Conservation (phyloP, 2,888 invertebrate species). For the Dromius quadrimaculatus region DNA sequence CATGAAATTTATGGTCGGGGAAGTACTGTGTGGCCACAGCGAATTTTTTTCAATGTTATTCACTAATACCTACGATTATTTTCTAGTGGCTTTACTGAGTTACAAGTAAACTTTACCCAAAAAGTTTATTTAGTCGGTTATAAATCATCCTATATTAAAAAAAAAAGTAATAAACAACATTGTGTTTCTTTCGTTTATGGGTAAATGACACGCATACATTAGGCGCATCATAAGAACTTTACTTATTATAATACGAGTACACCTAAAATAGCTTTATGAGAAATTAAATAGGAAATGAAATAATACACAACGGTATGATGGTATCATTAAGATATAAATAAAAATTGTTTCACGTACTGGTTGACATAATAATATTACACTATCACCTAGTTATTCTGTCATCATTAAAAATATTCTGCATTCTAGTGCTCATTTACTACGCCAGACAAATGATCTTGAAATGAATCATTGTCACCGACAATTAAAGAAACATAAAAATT, state of each 20-base stretch:
- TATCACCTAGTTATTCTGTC: conserved; percentile 5
- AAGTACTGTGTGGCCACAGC: no score
- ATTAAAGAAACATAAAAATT: no score
- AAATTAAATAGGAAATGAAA: conserved; percentile 9
- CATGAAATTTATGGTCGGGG: no score
- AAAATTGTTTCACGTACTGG: conserved; percentile 14
- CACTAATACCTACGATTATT: no score
- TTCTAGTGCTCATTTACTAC: background rate
- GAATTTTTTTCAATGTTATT: no score
- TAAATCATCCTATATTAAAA: no score
- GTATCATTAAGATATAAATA: conserved; percentile 21
- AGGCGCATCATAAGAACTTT: background rate
- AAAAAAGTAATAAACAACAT: no score
- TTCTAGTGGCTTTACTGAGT: no score
- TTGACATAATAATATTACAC: conserved; percentile 12
- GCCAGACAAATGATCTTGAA: no score
- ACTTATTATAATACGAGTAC: background rate
- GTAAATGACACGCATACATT: conserved; percentile 7
- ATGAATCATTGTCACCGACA: no score
- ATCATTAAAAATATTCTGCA: conserved; percentile 7
- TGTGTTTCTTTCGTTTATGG: background rate
- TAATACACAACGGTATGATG: background rate
- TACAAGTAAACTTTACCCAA: no score
- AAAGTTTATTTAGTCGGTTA: no score
- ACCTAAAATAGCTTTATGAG: conserved; percentile 6